A percentile compares a stretch with the other conserved stretches of the same genome.
These are phyloP conservation scores for Embiotoca jacksoni DNA, from an alignment of 2,113 vertebrate species.

Conservation along the genomic window DNA sequence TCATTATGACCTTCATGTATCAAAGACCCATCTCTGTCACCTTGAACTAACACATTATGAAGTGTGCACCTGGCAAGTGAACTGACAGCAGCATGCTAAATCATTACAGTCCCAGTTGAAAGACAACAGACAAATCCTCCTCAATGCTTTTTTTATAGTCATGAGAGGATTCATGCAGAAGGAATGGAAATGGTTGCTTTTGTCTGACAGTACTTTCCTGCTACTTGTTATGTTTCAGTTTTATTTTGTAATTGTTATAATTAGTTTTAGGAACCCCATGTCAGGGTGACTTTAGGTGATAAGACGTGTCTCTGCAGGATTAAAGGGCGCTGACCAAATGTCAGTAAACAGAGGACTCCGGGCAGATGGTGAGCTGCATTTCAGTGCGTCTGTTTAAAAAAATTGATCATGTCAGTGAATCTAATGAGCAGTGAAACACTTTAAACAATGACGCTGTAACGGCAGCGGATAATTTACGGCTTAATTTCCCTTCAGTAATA, in stretches of 20 bases:
- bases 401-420: slow-evolving; percentile 43
- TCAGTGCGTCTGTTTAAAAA: slow-evolving; percentile 2
- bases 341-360: slow-evolving; percentile 46
- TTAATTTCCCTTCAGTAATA: neutral
- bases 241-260: too few species aligned
- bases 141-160: slow-evolving; percentile 1
- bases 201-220: neutral
- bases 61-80: slow-evolving; percentile 51
- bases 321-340: slow-evolving; percentile 80
- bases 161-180: neutral
- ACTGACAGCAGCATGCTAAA: slow-evolving; percentile 28
- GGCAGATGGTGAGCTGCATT: slow-evolving; percentile 79
- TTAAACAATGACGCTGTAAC: neutral
- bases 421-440: slow-evolving; percentile 32
- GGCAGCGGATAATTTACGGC: neutral
- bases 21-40: slow-evolving; percentile 12
- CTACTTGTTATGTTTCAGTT: slow-evolving; percentile 12
- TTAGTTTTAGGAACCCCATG: slow-evolving; percentile 2
- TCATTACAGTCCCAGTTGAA: slow-evolving; percentile 53
- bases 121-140: slow-evolving; percentile 51
- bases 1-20: slow-evolving; percentile 45
- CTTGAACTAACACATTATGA: slow-evolving; percentile 29
- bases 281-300: slow-evolving; percentile 60
- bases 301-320: slow-evolving; percentile 78
- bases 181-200: neutral